A percentile compares a stretch with the other conserved stretches of the same genome.
These are phyloP conservation scores for Chionomys nivalis DNA, from an alignment of 2,113 vertebrate species.

Conservation along the genomic window DNA sequence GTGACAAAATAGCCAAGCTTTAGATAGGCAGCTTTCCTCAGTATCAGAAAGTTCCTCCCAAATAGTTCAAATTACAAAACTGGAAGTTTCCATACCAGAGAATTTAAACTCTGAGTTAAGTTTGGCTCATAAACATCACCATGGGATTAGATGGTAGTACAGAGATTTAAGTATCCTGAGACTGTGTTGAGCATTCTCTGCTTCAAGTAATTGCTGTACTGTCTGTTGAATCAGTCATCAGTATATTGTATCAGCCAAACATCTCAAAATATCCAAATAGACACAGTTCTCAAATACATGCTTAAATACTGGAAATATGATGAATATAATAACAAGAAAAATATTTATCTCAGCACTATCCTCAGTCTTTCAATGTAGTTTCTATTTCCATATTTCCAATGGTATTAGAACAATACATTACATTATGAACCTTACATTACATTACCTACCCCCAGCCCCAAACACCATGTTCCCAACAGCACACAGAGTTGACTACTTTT, in stretches of 20 bases:
- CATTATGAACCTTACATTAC: background rate
- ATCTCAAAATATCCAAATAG: background rate
- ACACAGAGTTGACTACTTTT: background rate
- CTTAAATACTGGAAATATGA: conserved; percentile 30
- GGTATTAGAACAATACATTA: background rate
- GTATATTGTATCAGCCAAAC: background rate
- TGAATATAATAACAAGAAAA: background rate
- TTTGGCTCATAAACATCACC: conserved; percentile 54
- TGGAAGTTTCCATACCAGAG: conserved; percentile 25
- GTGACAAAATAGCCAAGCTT: conserved; percentile 18
- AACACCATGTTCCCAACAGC: background rate
- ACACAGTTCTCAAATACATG: background rate
- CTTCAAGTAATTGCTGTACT: background rate
- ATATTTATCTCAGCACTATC: background rate
- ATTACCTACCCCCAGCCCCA: background rate
- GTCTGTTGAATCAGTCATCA: background rate
- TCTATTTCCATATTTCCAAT: conserved; percentile 33
- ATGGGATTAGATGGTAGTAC: background rate
- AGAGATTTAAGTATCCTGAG: background rate
- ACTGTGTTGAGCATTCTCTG: background rate
- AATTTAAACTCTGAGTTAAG: conserved; percentile 51
- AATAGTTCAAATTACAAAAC: conserved; percentile 16
- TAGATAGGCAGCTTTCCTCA: background rate
- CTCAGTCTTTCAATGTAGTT: background rate
- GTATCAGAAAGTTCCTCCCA: background rate